Evolutionary conservation across 2,888 invertebrate species (phyloP), one percentile per base, ranked within the genome.

Genomic region (Xiphydria camelus): DNA sequence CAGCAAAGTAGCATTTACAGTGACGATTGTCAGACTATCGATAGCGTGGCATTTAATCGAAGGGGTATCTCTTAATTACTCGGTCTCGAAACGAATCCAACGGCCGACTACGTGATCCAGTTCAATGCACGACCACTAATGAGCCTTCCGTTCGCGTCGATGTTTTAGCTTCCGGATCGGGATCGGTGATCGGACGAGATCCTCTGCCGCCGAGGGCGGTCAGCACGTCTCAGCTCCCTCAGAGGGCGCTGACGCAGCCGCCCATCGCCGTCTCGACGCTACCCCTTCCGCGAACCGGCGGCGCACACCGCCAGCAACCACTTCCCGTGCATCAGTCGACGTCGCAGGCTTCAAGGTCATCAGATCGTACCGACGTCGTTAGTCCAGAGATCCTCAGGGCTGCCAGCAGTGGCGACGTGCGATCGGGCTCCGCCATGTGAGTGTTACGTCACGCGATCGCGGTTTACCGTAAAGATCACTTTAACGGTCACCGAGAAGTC

Each of bases 151-250:
- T n/a, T n/a, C n/a, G n/a, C n/a, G n/a, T n/a, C n/a, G n/a, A n/a
- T 12, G 58, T 83, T 82, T 31, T 79, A 87, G 87, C 87, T 68
- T 87, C 87, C 61, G 85, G 86, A 76, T 85, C 87, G 62, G 84
- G 86, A 70, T 80, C 83, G 69, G 82, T 82, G 73, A 80, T 80
- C 70, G 82, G 83, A 57, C 77, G 80, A 66, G 83, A 83, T 66
- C 78, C 79, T 21, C 66, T 76, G 45, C 75, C 76, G 61, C 81
- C 78, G 50, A 73, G 77, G 56, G 79, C 73, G 14, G 66, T 74
- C 42, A 70, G 73, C 46, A 70, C 70, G 20, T 70, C 73, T n/a
- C 70, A 72, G 49, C 59, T 74, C 40, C 54, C 64, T 15, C 64
- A 66, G 41, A 56, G 58, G 40, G 57, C 61, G 44, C 55, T 58